phyloP scores from a whole-genome alignment of 2,888 invertebrate species.

The Netelia virgata region DNA sequence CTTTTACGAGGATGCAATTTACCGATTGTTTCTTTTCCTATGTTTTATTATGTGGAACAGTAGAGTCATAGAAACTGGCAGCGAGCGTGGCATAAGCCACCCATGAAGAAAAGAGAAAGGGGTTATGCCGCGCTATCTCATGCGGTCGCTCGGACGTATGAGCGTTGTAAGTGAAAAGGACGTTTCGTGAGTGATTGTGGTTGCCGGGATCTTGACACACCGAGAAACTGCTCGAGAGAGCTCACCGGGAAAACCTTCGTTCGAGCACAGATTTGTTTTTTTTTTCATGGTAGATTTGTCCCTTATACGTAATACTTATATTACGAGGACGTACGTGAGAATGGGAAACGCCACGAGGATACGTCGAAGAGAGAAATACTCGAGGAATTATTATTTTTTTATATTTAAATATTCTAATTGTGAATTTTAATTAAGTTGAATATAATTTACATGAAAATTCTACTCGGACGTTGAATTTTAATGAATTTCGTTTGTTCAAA shows the following conservation, averaged over 20 bases:
- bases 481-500: no score
- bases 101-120: slow-evolving; percentile 78
- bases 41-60: slow-evolving; percentile 21
- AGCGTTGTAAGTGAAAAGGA: slow-evolving; percentile 83
- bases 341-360: slow-evolving; percentile 6
- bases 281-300: slow-evolving; percentile 35
- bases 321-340: slow-evolving; percentile 15
- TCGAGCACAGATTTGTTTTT: slow-evolving; percentile 17
- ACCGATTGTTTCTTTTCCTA: neutral
- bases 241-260: slow-evolving; percentile 74
- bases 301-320: slow-evolving; percentile 23
- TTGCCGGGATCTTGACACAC: slow-evolving; percentile 82
- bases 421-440: no score
- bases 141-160: slow-evolving; percentile 80
- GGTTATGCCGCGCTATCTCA: slow-evolving; percentile 74
- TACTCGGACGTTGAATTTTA: no score
- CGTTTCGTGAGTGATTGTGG: slow-evolving; percentile 84
- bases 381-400: neutral
- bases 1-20: neutral
- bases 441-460: no score
- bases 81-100: slow-evolving; percentile 69
- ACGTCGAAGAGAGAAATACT: neutral
- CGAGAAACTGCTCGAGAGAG: neutral
- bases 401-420: neutral
- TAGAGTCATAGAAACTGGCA: slow-evolving; percentile 17